Evolutionary conservation across 2,797 vertebrate species (phyloP).

Genomic region (Mormyrops boulengeri): DNA sequence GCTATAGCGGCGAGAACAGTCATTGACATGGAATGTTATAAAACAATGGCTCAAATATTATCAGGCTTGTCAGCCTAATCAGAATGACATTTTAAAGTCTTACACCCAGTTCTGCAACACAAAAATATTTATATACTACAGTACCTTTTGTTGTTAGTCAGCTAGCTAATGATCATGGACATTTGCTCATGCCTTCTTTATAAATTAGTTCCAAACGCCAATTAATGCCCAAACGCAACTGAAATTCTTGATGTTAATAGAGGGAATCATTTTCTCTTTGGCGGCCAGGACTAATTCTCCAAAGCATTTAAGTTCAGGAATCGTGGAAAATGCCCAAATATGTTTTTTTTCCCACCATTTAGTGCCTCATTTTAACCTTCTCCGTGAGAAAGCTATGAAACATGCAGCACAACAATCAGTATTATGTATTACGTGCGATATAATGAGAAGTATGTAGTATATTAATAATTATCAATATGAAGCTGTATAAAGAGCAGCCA

Average conservation of each 20-base stretch:
- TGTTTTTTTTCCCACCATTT: neutral
- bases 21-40: neutral
- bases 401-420: neutral
- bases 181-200: neutral
- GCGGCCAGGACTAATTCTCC: neutral
- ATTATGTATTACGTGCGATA: neutral
- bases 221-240: neutral
- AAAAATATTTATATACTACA: neutral
- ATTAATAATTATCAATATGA: neutral
- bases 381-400: neutral
- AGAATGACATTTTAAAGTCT: neutral
- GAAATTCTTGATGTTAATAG: neutral
- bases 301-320: neutral
- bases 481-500: neutral
- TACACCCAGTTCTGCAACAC: neutral
- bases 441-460: neutral
- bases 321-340: neutral
- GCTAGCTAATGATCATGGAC: neutral
- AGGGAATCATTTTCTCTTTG: neutral
- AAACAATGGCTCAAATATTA: neutral
- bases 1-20: neutral
- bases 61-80: neutral
- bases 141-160: neutral
- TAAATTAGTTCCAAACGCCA: neutral
- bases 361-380: neutral